These are phyloP conservation scores for Heterotis niloticus DNA, from an alignment of 2,113 vertebrate species.

Conservation along the genomic window DNA sequence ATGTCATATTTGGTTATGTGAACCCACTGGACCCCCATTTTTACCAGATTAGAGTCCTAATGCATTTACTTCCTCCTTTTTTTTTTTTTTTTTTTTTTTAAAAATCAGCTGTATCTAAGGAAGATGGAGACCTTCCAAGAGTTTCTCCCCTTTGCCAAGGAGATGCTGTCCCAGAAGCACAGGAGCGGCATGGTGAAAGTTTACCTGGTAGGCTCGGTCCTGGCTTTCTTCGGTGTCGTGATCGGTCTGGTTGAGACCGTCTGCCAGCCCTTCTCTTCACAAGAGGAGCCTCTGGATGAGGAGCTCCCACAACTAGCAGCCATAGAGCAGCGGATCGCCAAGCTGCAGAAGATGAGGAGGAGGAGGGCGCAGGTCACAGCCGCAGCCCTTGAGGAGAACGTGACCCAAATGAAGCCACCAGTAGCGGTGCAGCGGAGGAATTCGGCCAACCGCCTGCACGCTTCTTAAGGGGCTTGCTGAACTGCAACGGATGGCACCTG, in stretches of 20 bases:
- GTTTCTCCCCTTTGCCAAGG: conserved; percentile 75
- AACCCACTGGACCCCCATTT: too few species aligned
- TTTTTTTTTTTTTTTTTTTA: not conserved
- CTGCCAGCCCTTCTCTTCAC: conserved; percentile 68
- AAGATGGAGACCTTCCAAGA: conserved; percentile 73
- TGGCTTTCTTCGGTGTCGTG: conserved; percentile 71
- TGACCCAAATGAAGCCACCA: conserved; percentile 6
- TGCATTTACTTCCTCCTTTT: too few species aligned
- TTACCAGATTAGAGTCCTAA: too few species aligned
- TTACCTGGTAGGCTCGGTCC: conserved; percentile 75
- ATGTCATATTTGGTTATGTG: too few species aligned
- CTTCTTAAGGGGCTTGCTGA: conserved; percentile 56
- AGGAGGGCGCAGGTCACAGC: not conserved
- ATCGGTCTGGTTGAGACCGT: conserved; percentile 73
- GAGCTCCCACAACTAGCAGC: conserved; percentile 40
- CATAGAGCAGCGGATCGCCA: conserved; percentile 6
- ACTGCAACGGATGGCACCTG: conserved; percentile 9
- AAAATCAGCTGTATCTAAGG: not conserved
- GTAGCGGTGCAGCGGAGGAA: conserved; percentile 39
- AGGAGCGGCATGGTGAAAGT: conserved; percentile 72
- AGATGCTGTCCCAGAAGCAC: conserved; percentile 73
- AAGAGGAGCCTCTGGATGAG: conserved; percentile 42
- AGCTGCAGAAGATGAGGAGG: conserved; percentile 17
- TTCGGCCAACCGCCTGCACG: conserved; percentile 64
- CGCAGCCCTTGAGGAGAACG: conserved; percentile 14